phyloP scores from a whole-genome alignment of 2,888 invertebrate species.

The Sminthurides aquaticus region DNA sequence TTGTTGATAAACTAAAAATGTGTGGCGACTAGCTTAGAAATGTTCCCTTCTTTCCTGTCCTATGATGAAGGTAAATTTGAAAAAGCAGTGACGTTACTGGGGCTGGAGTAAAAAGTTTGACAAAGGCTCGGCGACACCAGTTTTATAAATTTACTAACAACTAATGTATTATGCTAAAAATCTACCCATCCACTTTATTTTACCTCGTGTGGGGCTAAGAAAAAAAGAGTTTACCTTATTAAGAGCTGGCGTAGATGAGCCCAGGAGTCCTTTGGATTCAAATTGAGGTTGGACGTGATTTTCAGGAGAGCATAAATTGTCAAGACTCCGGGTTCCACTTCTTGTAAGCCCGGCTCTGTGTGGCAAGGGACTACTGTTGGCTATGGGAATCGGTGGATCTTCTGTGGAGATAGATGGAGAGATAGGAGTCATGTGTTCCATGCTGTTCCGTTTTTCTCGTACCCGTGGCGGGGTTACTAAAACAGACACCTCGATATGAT shows the following conservation, averaged over 20 bases:
- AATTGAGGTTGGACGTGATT: constrained; percentile 18
- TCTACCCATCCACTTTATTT: too few relatives aligned
- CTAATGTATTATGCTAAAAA: too few relatives aligned
- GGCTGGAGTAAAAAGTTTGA: too few relatives aligned
- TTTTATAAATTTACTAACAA: too few relatives aligned
- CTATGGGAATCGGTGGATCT: constrained; percentile 1
- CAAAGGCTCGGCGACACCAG: too few relatives aligned
- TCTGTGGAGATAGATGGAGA: constrained; percentile 19
- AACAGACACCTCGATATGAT: constrained; percentile 40
- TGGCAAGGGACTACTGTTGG: constrained; percentile 18
- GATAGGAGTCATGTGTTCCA: constrained; percentile 34
- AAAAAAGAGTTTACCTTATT: constrained; percentile 42
- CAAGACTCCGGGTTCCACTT: constrained; percentile 41
- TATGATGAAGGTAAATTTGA: too few relatives aligned
- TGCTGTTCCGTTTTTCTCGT: constrained; percentile 36
- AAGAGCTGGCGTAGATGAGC: constrained; percentile 42
- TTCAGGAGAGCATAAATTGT: constrained; percentile 42
- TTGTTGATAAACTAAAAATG: too few relatives aligned
- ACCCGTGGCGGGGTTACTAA: constrained; percentile 35
- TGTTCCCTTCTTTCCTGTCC: too few relatives aligned
- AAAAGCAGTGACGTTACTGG: too few relatives aligned
- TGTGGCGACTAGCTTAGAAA: too few relatives aligned
- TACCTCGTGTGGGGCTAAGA: too few relatives aligned
- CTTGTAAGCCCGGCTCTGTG: constrained; percentile 18
- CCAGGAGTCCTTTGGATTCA: constrained; percentile 30